Evolutionary conservation across 1,140 invertebrate species (phyloP), one percentile per base, ranked within the genome.

Genomic region (Ruditapes philippinarum): DNA sequence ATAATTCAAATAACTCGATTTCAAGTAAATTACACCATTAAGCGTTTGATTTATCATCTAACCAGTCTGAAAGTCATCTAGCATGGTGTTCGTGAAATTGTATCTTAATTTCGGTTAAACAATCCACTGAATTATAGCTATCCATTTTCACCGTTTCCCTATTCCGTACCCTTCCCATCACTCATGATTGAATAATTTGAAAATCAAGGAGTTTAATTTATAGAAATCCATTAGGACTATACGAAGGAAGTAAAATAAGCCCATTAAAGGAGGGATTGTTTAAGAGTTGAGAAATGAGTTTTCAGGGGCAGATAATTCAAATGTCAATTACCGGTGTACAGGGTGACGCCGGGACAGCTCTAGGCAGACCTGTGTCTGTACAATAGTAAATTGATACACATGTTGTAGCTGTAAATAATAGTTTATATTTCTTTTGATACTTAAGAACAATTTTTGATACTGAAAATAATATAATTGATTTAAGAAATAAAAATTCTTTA

Each of bases 111-210:
- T 31, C 17, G 31, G 74, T 78, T 78, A 78, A 78, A 51, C 74
- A 78, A 78, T 78, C 74, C 74, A 78, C 42, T 78, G 22, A 36
- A 78, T 51, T 33, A 31, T 33, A 78, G 45, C 42, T 78, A 49
- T 78, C 74, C 42, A n/a, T 54, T 78, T 78, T 51, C 74, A 78
- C 49, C 25, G 45, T 78, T 36, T 78, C 45, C 42, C 45, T 31
- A 54, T 78, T 54, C 54, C 74, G 28, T 36, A 33, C 54, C 22
- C 42, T 78, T 54, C 31, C 28, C 17, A 31, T 78, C 74, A 31
- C 17, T 78, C 45, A 36, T 54, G 51, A 70, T 85, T 70, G 82
- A 85, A 73, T 85, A 85, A 85, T 85, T 85, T 85, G 82, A 85
- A 85, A 68, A 85, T 74, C 49, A 74, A 73, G 62, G 70, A 70